Evolutionary conservation across 2,888 invertebrate genomes (phyloP).

Genomic region (Drosophila siamana): DNA sequence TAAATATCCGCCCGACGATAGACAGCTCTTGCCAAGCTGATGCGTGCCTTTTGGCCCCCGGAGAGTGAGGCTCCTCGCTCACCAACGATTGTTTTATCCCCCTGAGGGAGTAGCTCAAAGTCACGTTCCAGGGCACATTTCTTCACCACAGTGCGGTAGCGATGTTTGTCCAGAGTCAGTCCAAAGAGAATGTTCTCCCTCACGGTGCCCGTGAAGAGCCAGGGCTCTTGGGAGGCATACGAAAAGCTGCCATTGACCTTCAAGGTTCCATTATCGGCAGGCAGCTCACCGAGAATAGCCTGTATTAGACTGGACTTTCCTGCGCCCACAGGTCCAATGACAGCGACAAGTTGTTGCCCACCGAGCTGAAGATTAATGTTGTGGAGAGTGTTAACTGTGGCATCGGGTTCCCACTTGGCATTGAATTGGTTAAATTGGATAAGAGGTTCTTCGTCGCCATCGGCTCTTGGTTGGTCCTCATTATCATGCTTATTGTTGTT

Average conservation of each 20-base stretch:
- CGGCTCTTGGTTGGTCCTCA: neutral
- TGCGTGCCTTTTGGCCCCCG: conserved; percentile 94
- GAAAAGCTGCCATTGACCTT: conserved; percentile 88
- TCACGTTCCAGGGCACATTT: conserved; percentile 86
- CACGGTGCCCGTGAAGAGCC: conserved; percentile 90
- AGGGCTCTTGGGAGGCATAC: conserved; percentile 93
- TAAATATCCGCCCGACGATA: conserved; percentile 95
- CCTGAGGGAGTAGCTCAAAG: conserved; percentile 87
- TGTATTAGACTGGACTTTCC: conserved; percentile 88
- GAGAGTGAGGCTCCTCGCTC: conserved; percentile 93
- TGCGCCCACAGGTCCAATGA: conserved; percentile 90
- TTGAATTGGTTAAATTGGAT: conserved; percentile 88
- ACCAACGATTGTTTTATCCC: conserved; percentile 89
- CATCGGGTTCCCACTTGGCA: conserved; percentile 89
- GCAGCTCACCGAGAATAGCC: conserved; percentile 86
- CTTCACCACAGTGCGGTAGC: conserved; percentile 86
- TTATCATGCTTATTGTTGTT: neutral
- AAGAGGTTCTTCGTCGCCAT: neutral
- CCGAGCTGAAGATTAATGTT: conserved; percentile 88
- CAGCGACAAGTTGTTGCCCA: conserved; percentile 88
- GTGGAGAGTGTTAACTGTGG: conserved; percentile 88
- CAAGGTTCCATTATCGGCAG: conserved; percentile 86
- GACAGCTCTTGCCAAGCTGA: conserved; percentile 94
- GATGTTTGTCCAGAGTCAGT: conserved; percentile 87
- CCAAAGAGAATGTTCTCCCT: conserved; percentile 88